Evolutionary conservation across 1,140 invertebrate species (phyloP).

Genomic region (Plutomurus gul): DNA sequence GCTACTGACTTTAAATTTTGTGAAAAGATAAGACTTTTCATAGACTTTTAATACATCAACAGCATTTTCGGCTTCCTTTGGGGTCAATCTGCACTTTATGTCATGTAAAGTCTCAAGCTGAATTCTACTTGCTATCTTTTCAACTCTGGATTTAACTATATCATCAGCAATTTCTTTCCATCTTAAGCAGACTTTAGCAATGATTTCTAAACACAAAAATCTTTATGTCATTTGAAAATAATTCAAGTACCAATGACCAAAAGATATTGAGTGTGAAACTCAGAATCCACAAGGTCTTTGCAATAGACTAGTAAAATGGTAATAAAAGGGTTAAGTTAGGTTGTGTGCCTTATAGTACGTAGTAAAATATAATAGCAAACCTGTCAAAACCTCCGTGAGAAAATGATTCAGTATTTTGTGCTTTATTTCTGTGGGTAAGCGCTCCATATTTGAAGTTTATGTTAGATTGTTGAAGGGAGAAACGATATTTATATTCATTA

Average conservation of each 20-base stretch:
- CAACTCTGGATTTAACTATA: neutral
- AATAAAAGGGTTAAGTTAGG: too few species aligned
- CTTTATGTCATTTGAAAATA: too few species aligned
- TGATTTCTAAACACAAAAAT: too few species aligned
- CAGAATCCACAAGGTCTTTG: too few species aligned
- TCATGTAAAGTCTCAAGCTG: neutral
- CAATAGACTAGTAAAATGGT: too few species aligned
- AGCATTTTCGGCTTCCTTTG: neutral
- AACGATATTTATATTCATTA: too few species aligned
- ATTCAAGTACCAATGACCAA: too few species aligned
- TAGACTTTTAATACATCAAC: conserved; percentile 24
- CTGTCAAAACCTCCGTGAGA: neutral
- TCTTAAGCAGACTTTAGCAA: neutral
- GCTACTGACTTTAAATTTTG: neutral
- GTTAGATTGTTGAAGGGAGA: too few species aligned
- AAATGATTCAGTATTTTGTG: neutral
- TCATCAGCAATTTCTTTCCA: neutral
- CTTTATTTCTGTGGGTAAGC: conserved; percentile 1
- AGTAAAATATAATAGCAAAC: too few species aligned
- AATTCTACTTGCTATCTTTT: neutral
- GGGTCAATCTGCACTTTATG: neutral
- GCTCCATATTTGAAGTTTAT: neutral
- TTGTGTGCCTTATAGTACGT: too few species aligned
- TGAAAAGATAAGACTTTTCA: conserved; percentile 14
- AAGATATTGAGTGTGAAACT: too few species aligned